Evolutionary conservation across 2,113 vertebrate species (phyloP).

Genomic region (Martes martes): DNA sequence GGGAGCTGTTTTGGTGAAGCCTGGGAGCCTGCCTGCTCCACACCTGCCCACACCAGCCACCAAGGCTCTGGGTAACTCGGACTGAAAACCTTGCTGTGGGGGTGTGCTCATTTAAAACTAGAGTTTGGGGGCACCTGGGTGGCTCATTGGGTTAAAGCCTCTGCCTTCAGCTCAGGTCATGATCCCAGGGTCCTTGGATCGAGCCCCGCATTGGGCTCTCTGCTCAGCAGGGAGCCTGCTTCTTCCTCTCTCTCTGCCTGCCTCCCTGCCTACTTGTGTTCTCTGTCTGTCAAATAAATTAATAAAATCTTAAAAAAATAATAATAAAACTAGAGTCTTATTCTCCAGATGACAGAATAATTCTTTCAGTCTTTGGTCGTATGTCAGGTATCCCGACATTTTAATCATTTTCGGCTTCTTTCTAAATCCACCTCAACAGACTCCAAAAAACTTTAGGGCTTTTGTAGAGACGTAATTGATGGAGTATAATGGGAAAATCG

Average conservation of each 20-base stretch:
- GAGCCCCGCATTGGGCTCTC: no score
- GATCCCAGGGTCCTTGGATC: no score
- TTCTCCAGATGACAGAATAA: background rate
- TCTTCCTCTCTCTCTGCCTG: no score
- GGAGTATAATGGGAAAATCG: rapidly evolving
- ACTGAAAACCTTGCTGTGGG: background rate
- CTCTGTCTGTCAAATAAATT: no score
- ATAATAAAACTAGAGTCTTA: background rate
- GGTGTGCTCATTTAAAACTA: background rate
- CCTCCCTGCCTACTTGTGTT: no score
- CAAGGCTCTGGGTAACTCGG: rapidly evolving
- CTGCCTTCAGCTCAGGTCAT: no score
- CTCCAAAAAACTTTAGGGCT: background rate
- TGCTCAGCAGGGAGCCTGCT: no score
- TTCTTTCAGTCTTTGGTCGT: background rate
- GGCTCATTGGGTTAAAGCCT: no score
- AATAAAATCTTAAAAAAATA: no score
- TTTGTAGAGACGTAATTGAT: background rate
- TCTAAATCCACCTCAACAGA: background rate
- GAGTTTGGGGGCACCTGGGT: background rate
- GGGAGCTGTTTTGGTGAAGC: background rate
- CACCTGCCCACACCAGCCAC: rapidly evolving
- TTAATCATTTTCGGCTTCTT: background rate
- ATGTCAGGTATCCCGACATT: background rate
- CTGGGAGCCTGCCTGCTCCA: rapidly evolving